Percentiles rank a stretch among this genome's conserved stretches.
Evolutionary conservation across 2,797 vertebrate genomes (phyloP).

Genomic region (Numenius phaeopus): DNA sequence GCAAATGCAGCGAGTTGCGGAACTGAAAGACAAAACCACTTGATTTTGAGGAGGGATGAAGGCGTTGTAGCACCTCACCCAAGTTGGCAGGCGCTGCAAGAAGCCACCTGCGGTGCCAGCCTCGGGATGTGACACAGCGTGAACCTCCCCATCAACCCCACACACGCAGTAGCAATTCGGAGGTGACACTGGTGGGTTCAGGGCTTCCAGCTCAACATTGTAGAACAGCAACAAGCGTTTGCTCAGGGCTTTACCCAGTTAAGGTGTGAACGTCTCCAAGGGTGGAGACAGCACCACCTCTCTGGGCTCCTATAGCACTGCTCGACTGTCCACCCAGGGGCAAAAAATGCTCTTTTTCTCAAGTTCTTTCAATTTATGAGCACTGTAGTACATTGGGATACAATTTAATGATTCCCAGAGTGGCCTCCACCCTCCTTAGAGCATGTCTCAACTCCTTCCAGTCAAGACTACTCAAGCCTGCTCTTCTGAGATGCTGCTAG

Average conservation of each 20-base stretch:
- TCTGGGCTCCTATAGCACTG: neutral
- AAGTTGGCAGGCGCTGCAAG: neutral
- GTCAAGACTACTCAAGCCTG: neutral
- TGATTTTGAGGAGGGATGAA: neutral
- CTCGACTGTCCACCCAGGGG: accelerated
- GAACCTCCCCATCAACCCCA: neutral
- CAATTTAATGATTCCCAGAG: neutral
- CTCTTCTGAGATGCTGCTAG: neutral
- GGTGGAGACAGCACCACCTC: neutral
- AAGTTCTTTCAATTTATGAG: neutral
- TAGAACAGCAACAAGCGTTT: neutral
- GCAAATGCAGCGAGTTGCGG: conserved; percentile 90
- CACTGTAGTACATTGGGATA: accelerated
- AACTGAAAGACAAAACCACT: conserved; percentile 82
- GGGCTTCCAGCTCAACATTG: neutral
- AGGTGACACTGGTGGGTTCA: neutral
- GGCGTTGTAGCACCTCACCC: neutral
- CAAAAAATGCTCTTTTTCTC: neutral
- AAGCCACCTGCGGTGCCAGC: neutral
- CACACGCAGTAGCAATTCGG: neutral
- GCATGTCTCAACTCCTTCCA: neutral
- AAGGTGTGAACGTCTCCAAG: neutral
- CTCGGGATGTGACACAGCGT: accelerated
- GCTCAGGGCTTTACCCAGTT: accelerated
- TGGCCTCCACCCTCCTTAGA: neutral